Base-by-base conservation (phyloP, 2,113 vertebrate genomes). In the Nymphicus hollandicus region DNA sequence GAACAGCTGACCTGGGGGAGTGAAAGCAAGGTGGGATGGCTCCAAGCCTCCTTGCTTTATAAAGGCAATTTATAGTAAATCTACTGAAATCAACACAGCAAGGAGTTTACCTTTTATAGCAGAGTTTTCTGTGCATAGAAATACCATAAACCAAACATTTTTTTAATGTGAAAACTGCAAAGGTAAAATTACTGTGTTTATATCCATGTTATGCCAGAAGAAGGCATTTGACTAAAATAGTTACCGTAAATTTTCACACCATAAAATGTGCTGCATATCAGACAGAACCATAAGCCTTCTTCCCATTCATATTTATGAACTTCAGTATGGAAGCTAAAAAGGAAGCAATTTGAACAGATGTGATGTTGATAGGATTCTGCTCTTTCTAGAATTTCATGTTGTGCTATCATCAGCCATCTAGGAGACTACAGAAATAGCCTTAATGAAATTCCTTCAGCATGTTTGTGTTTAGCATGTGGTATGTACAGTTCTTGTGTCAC, bases 291-390 rank as follows among this genome's bases (percentile, higher is more conserved):
- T 60, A 35, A 80, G 22, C 79, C 47, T 92, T 86, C 76, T 78
- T 92, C 71, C 60, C 64, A 85, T 92, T 91, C 49, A 71, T 89
- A 86, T 92, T 89, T 83, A 93, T 94, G 81, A 93, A 93, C 29
- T 80, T 81, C 92, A 86, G 41, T 64, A 41, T 28, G 11, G 60
- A 88, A 94, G 63, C 31, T 91, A 81, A 91, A 92, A 76, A 72
- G 35, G 74, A 70, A 91, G 28, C 5, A 11, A 90, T 91, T 64
- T 89, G 81, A 95, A 71, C 89, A 97, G 95, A 95, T 96, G 90
- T 91, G 63, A 70, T 95, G 82, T 81, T 94, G 79, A 88, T 91
- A 79, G 79, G 90, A 91, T 77, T 92, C 83, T 69, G 72, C 37
- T 93, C 31, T 7, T 86, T 64, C 79, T 72, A 89, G 43, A 91